A percentile compares a stretch with the other conserved stretches of the same genome.
These are phyloP conservation scores for Saccostrea cuccullata DNA, from an alignment of 1,140 invertebrate species.

Conservation along the genomic window DNA sequence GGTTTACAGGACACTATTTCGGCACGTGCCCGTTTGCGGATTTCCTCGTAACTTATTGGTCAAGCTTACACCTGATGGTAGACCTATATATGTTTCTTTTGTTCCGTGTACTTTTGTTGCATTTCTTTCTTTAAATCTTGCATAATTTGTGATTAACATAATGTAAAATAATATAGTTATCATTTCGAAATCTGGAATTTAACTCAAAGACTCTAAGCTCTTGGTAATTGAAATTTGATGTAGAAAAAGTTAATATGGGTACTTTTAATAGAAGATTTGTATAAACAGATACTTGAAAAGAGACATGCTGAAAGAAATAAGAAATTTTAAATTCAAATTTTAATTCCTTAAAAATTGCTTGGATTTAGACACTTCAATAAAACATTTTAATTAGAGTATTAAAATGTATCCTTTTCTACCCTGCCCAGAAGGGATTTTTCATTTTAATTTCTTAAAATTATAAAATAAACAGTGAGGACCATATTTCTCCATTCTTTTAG, in stretches of 20 bases:
- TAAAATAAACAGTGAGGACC: not conserved
- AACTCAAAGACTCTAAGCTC: slow-evolving; percentile 18
- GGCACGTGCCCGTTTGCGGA: not conserved
- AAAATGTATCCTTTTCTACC: slow-evolving; percentile 20
- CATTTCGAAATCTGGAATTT: slow-evolving; percentile 3
- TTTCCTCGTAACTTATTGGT: slow-evolving; percentile 24
- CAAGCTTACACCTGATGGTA: slow-evolving; percentile 6
- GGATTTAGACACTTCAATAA: not conserved
- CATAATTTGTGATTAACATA: slow-evolving; percentile 18
- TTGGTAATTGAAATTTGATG: slow-evolving; percentile 18
- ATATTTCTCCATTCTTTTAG: not conserved
- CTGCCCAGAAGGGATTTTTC: not conserved
- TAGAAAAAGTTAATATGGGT: slow-evolving; percentile 1
- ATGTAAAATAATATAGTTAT: slow-evolving; percentile 27
- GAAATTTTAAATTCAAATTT: slow-evolving; percentile 21
- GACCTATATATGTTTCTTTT: not conserved
- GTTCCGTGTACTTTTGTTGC: not conserved
- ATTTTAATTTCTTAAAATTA: not conserved
- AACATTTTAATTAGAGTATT: slow-evolving; percentile 21
- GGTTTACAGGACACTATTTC: not conserved
- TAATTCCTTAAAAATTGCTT: slow-evolving; percentile 1
- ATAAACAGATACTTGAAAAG: not conserved
- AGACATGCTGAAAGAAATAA: not conserved
- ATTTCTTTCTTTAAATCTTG: not conserved
- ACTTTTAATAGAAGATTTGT: not conserved